phyloP scores from a whole-genome alignment of 2,113 vertebrate genomes.

The Echinops telfairi region DNA sequence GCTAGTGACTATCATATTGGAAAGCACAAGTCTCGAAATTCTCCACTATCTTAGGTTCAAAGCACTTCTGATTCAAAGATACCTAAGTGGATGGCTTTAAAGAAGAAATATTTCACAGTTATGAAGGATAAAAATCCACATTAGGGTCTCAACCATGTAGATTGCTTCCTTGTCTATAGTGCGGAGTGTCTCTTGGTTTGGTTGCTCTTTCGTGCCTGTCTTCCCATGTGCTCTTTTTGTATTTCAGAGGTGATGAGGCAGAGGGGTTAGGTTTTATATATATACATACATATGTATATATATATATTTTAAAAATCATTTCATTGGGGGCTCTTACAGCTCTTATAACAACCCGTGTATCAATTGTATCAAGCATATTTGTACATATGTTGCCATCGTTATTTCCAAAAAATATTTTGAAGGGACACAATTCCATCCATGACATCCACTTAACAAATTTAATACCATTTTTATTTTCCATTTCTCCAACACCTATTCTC shows the following conservation, averaged over 20 bases:
- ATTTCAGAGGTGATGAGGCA: not conserved
- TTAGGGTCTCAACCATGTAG: not conserved
- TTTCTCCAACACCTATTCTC: conserved; percentile 13
- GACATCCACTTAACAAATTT: not conserved
- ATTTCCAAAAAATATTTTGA: not conserved
- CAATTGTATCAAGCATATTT: too few relatives aligned
- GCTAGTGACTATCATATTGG: too few relatives aligned
- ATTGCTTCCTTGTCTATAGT: not conserved
- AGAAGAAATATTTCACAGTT: not conserved
- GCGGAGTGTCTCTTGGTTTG: not conserved
- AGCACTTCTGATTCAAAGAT: not conserved
- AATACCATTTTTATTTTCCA: not conserved
- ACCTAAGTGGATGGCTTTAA: not conserved
- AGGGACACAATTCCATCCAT: not conserved
- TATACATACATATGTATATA: too few relatives aligned
- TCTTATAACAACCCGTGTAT: too few relatives aligned
- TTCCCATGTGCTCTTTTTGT: not conserved
- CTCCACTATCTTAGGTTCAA: not conserved
- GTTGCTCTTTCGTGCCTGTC: not conserved
- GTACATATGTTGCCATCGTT: too few relatives aligned
- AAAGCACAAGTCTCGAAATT: conserved; percentile 11
- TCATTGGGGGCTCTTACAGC: too few relatives aligned
- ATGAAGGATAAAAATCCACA: not conserved
- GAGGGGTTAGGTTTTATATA: too few relatives aligned
- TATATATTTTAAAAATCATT: too few relatives aligned